Conservation (phyloP, 2,113 vertebrate species). For the Pterophyllum scalare region DNA sequence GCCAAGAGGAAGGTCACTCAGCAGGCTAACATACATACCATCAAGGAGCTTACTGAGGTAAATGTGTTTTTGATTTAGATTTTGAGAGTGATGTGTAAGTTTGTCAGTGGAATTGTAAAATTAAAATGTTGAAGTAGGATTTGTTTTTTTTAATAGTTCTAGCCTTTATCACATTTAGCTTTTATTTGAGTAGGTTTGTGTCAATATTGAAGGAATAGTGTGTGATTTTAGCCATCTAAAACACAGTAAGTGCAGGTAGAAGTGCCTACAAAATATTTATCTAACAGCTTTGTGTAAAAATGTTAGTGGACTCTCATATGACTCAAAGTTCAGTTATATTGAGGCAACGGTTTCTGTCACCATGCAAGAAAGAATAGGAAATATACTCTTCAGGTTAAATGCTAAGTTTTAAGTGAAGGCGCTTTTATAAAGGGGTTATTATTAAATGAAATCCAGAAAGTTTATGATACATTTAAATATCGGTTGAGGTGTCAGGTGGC, state of each 20-base stretch:
- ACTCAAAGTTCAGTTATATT: neutral
- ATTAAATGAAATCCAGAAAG: too few relatives aligned
- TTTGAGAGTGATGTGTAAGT: neutral
- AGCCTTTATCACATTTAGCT: neutral
- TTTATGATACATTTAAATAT: too few relatives aligned
- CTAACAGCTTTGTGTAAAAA: too few relatives aligned
- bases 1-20: constrained; percentile 92
- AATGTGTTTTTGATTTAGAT: neutral
- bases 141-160: neutral
- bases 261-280: too few relatives aligned
- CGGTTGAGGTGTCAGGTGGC: too few relatives aligned
- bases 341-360: neutral
- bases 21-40: constrained; percentile 93
- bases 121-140: neutral
- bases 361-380: neutral
- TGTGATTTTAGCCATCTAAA: neutral
- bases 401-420: too few relatives aligned
- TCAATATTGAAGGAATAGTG: neutral
- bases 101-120: neutral
- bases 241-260: neutral
- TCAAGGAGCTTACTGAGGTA: constrained; percentile 98
- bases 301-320: too few relatives aligned
- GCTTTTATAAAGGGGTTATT: too few relatives aligned
- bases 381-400: neutral
- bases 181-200: neutral